Conservation (phyloP, 2,888 invertebrate species). For the Habroteleia sp. region DNA sequence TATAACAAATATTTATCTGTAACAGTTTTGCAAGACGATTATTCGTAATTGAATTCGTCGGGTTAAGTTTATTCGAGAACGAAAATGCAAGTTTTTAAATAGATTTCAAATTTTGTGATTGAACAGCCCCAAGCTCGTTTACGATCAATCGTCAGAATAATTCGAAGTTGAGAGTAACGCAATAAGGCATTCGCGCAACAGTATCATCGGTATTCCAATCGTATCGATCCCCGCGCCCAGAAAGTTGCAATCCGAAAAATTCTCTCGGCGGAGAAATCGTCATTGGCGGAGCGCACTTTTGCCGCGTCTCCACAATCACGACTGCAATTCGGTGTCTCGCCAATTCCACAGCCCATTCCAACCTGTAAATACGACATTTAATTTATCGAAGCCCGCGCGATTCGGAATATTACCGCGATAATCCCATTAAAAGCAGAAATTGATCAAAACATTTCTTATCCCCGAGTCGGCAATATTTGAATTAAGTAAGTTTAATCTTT, state of each 20-base stretch:
- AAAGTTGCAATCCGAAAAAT: constrained; percentile 34
- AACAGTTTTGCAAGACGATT: no score
- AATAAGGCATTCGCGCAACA: constrained; percentile 14
- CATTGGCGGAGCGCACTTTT: constrained; percentile 13
- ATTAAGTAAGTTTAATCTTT: constrained; percentile 51
- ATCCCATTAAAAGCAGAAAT: constrained; percentile 44
- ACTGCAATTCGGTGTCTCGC: constrained; percentile 15
- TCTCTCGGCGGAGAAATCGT: constrained; percentile 12
- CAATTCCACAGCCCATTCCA: constrained; percentile 4
- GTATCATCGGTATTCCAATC: constrained; percentile 6
- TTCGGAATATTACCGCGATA: constrained; percentile 50
- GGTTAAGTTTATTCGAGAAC: no score
- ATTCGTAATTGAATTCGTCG: no score
- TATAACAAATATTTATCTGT: no score
- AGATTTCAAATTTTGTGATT: no score
- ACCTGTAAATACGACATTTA: constrained; percentile 47
- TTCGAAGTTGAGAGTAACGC: background rate
- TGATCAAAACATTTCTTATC: constrained; percentile 48
- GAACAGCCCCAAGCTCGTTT: no score
- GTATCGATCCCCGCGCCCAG: constrained; percentile 6
- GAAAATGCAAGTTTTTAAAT: no score
- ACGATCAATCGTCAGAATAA: constrained; percentile 13
- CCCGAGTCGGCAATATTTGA: constrained; percentile 34
- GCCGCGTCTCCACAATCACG: constrained; percentile 32
- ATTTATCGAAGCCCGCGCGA: constrained; percentile 48